Conservation (phyloP, 1,140 invertebrate genomes). For the Liolophura sinensis region DNA sequence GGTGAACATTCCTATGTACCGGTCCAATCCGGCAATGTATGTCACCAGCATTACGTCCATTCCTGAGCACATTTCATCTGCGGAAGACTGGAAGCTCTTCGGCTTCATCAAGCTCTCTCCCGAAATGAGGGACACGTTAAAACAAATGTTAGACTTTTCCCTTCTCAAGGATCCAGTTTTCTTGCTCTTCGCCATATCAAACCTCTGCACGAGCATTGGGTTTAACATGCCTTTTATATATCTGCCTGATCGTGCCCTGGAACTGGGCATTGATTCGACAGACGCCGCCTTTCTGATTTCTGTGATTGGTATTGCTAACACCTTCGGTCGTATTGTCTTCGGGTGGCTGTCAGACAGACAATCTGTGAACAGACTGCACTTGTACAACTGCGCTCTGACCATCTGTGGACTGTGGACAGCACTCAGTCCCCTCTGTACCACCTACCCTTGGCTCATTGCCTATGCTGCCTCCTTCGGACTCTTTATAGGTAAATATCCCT, state of each 20-base stretch:
- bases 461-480: slow-evolving; percentile 85
- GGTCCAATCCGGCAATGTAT: slow-evolving; percentile 43
- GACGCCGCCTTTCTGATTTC: slow-evolving; percentile 87
- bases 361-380: slow-evolving; percentile 64
- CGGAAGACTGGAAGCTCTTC: slow-evolving; percentile 5
- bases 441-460: slow-evolving; percentile 72
- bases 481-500: slow-evolving; percentile 67
- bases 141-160: slow-evolving; percentile 82
- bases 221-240: slow-evolving; percentile 91
- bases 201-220: slow-evolving; percentile 94
- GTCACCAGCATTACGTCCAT: slow-evolving; percentile 35
- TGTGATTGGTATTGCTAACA: slow-evolving; percentile 75
- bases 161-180: slow-evolving; percentile 85
- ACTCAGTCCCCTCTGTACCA: slow-evolving; percentile 72
- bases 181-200: slow-evolving; percentile 87
- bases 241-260: slow-evolving; percentile 64
- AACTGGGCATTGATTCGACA: slow-evolving; percentile 64
- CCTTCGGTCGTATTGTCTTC: slow-evolving; percentile 63
- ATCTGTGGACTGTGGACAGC: slow-evolving; percentile 79
- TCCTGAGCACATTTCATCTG: slow-evolving; percentile 11
- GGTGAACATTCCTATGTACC: slow-evolving; percentile 66
- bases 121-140: slow-evolving; percentile 61
- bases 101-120: slow-evolving; percentile 14
- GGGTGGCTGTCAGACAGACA: slow-evolving; percentile 62
- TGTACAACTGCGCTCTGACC: slow-evolving; percentile 87